Evolutionary conservation across 1,140 invertebrate genomes (phyloP).

Genomic region (Galleria mellonella): DNA sequence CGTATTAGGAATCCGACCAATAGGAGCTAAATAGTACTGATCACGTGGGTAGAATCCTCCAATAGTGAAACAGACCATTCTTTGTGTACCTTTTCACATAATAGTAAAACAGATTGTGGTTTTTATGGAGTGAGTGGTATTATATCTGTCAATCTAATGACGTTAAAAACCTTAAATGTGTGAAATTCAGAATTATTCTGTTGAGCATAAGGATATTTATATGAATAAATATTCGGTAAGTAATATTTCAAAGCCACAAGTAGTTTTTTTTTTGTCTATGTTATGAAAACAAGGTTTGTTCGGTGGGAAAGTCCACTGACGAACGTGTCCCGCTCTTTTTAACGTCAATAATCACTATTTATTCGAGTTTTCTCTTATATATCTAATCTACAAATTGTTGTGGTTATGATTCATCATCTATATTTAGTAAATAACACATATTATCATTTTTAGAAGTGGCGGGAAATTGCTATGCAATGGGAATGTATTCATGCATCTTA

Average conservation of each 20-base stretch:
- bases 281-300: slow-evolving; percentile 32
- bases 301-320: slow-evolving; percentile 63
- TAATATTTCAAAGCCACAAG: slow-evolving; percentile 20
- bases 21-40: slow-evolving; percentile 21
- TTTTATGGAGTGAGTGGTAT: slow-evolving; percentile 71
- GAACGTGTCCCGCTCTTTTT: slow-evolving; percentile 70
- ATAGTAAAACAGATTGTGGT: slow-evolving; percentile 70
- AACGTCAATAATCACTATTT: slow-evolving; percentile 41
- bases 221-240: slow-evolving; percentile 74
- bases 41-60: slow-evolving; percentile 61
- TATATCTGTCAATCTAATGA: slow-evolving; percentile 74
- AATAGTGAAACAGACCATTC: slow-evolving; percentile 60
- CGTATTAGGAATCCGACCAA: slow-evolving; percentile 33
- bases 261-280: slow-evolving; percentile 13
- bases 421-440: background rate
- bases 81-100: slow-evolving; percentile 72
- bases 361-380: too few species aligned
- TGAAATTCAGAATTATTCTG: slow-evolving; percentile 72
- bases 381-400: too few species aligned
- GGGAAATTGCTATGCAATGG: background rate
- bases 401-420: background rate
- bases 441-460: background rate
- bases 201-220: slow-evolving; percentile 74
- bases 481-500: too few species aligned
- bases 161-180: slow-evolving; percentile 72